Evolutionary conservation across 2,113 vertebrate genomes (phyloP).

Genomic region (Numenius arquata): DNA sequence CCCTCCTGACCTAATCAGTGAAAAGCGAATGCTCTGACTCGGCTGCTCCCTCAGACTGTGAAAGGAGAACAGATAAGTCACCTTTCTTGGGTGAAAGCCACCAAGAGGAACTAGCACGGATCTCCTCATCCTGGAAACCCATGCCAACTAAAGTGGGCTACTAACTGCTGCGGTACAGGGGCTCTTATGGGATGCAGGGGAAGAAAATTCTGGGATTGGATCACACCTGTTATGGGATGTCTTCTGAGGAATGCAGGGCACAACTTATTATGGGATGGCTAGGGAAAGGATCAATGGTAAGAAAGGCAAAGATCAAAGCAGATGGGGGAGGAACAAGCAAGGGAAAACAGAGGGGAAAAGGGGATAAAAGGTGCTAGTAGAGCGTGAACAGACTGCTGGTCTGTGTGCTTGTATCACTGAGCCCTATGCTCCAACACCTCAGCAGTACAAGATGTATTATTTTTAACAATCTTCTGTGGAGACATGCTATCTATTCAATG

Average conservation of each 20-base stretch:
- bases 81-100: background rate
- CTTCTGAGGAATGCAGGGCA: background rate
- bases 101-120: background rate
- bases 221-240: background rate
- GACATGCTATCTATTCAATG: too few relatives aligned
- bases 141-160: background rate
- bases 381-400: background rate
- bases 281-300: background rate
- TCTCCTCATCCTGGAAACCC: background rate
- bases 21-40: background rate
- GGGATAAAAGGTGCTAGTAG: background rate
- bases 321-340: background rate
- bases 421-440: background rate
- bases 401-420: background rate
- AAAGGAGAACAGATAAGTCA: background rate
- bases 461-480: background rate
- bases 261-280: background rate
- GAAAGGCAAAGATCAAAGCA: background rate
- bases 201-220: background rate
- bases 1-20: background rate
- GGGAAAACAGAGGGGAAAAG: background rate
- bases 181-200: background rate
- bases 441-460: background rate
- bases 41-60: background rate
- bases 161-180: background rate